Evolutionary conservation across 2,797 vertebrate genomes (phyloP).

Genomic region (Sus cebifrons): DNA sequence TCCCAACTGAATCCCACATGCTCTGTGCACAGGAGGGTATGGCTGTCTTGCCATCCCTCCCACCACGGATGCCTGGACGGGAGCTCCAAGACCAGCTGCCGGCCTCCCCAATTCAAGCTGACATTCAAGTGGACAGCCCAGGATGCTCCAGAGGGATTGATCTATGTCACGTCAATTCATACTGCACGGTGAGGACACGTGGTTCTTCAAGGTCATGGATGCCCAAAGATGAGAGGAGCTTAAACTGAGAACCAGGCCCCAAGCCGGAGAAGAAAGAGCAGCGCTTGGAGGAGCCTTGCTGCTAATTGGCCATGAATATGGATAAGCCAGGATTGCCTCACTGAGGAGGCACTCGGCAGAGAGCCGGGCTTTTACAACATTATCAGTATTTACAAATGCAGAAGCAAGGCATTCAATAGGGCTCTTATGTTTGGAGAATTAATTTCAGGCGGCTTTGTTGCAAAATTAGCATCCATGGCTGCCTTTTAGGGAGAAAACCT

Average conservation of each 20-base stretch:
- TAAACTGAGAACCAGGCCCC: not conserved
- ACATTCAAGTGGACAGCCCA: not conserved
- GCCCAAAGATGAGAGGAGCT: not conserved
- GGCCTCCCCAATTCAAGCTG: not conserved
- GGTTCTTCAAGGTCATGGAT: not conserved
- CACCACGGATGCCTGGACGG: fast-evolving
- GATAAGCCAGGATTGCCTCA: not conserved
- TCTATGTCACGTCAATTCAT: not conserved
- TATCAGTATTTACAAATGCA: slow-evolving; percentile 47
- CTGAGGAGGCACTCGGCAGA: not conserved
- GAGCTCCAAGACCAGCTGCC: not conserved
- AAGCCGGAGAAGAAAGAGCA: not conserved
- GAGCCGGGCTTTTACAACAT: not conserved
- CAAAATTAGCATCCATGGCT: not conserved
- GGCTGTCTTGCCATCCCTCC: fast-evolving
- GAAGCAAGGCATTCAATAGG: not conserved
- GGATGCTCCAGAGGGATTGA: not conserved
- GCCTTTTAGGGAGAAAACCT: slow-evolving; percentile 36
- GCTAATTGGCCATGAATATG: not conserved
- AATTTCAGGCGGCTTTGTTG: slow-evolving; percentile 37
- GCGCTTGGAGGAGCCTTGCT: not conserved
- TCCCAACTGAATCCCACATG: fast-evolving
- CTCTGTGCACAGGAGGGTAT: not conserved
- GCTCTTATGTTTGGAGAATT: not conserved
- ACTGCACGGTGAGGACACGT: not conserved